phyloP scores from a whole-genome alignment of 2,113 vertebrate genomes.

The Amia ocellicauda region DNA sequence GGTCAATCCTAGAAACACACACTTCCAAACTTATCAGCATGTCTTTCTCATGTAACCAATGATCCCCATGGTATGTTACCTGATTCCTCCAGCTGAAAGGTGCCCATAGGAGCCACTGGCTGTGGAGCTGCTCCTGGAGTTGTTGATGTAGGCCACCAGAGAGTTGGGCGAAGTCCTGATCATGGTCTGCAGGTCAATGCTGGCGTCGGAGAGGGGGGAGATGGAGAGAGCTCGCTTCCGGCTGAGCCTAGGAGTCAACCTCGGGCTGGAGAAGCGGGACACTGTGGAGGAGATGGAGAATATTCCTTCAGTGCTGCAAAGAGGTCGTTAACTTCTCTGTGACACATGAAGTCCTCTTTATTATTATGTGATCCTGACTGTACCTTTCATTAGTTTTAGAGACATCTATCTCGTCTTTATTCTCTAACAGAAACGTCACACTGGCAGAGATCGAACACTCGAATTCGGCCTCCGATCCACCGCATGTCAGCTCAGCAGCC shows the following conservation, averaged over 20 bases:
- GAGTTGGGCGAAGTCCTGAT: slow-evolving; percentile 97
- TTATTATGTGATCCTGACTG: too few species aligned
- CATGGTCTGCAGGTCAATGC: slow-evolving; percentile 98
- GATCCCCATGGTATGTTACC: slow-evolving; percentile 65
- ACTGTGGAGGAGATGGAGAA: slow-evolving; percentile 63
- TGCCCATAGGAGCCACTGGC: slow-evolving; percentile 96
- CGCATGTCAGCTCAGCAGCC: too few species aligned
- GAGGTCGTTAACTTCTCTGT: too few species aligned
- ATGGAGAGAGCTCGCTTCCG: slow-evolving; percentile 93
- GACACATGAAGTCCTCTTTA: too few species aligned
- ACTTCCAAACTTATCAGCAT: too few species aligned
- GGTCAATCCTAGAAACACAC: too few species aligned
- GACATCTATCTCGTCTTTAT: too few species aligned
- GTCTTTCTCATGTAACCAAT: too few species aligned
- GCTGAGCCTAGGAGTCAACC: slow-evolving; percentile 86
- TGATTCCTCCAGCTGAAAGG: slow-evolving; percentile 89
- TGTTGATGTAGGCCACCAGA: slow-evolving; percentile 97
- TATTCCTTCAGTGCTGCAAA: background rate
- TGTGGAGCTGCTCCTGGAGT: slow-evolving; percentile 94
- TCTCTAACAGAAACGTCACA: too few species aligned
- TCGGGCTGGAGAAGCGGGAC: slow-evolving; percentile 89
- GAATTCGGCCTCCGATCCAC: too few species aligned
- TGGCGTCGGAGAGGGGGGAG: slow-evolving; percentile 92
- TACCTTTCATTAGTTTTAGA: too few species aligned
- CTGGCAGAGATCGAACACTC: too few species aligned